Conservation (phyloP, 2,888 invertebrate species). For the Drosophila nr. fundita region DNA sequence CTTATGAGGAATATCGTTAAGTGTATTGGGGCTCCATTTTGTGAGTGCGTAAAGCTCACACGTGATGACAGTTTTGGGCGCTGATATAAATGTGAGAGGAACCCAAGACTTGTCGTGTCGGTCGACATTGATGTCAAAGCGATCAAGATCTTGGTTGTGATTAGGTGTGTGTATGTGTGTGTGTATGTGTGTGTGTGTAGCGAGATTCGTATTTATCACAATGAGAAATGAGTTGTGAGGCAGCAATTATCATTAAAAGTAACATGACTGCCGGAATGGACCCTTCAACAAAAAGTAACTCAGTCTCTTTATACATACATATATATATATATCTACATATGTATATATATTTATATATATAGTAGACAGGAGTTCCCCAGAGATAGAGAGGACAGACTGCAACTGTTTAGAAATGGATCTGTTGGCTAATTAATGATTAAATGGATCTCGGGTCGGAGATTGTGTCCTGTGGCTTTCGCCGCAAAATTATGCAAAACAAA, state of each 20-base stretch:
- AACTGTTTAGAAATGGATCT: slow-evolving; percentile 54
- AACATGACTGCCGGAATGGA: slow-evolving; percentile 66
- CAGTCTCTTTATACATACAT: background rate
- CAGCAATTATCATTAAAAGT: slow-evolving; percentile 82
- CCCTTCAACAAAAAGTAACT: slow-evolving; percentile 1
- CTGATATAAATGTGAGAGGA: slow-evolving; percentile 38
- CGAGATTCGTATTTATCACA: slow-evolving; percentile 66
- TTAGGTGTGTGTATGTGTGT: background rate
- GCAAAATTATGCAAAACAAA: slow-evolving; percentile 65
- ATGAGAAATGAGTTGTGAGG: slow-evolving; percentile 82
- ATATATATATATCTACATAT: background rate
- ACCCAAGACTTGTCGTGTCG: slow-evolving; percentile 25
- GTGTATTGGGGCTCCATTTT: slow-evolving; percentile 8
- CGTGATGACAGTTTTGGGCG: slow-evolving; percentile 49
- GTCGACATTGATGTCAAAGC: slow-evolving; percentile 52
- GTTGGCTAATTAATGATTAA: slow-evolving; percentile 71
- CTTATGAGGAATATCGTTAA: background rate
- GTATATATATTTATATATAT: background rate
- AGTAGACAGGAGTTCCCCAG: slow-evolving; percentile 19
- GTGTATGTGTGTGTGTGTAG: slow-evolving; percentile 15
- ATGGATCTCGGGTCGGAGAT: slow-evolving; percentile 5
- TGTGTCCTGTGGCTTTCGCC: slow-evolving; percentile 51
- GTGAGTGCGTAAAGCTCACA: slow-evolving; percentile 29
- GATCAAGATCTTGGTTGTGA: slow-evolving; percentile 19
- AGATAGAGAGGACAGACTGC: slow-evolving; percentile 3